Base-by-base conservation (phyloP, 2,113 vertebrate species). In the Callipepla californica region DNA sequence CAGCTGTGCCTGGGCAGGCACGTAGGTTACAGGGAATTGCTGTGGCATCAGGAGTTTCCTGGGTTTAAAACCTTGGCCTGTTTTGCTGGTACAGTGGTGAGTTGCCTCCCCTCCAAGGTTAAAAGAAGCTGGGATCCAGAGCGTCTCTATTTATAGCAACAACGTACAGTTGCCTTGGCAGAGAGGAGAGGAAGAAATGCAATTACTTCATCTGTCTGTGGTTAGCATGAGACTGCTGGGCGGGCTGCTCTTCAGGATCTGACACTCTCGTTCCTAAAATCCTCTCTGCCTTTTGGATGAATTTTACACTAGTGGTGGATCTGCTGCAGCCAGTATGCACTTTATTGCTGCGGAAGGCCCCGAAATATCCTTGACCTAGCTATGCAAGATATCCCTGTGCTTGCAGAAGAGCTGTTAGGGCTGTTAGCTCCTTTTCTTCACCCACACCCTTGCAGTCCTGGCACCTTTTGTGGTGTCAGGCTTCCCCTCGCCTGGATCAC, bases 101-200 rank as follows among this genome's bases (percentile, higher is more conserved):
- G 42, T n/a, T 59, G 58, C 63, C 55, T 90, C 73, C 73, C 26
- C 85, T 70, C 47, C 94, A 80, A 88, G 87, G 91, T 96, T 94
- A 95, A 86, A 91, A 92, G 72, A 19, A 94, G 90, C 75, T 26
- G 82, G 14, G 81, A 89, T 78, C 42, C 32, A 32, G 87, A 72
- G 62, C 0, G 0, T 23, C 87, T 61, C 66, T 94, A 96, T 94
- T 96, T 96, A 93, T 96, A 97, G 94, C 67, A 85, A 59, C 78
- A 76, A 91, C 68, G 87, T 95, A 80, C 96, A 94, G 94, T 91
- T 88, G 87, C 66, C 82, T 96, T 95, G 90, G 82, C 93, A 93
- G 70, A 85, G 85, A 77, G 34, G 30, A 90, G 80, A 55, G 65
- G 26, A 80, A 96, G 93, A 93, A 95, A 84, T 58, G 89, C 75